phyloP scores from a whole-genome alignment of 92 coral and sea anemone species.

The Hydrozoanthus gracilis region DNA sequence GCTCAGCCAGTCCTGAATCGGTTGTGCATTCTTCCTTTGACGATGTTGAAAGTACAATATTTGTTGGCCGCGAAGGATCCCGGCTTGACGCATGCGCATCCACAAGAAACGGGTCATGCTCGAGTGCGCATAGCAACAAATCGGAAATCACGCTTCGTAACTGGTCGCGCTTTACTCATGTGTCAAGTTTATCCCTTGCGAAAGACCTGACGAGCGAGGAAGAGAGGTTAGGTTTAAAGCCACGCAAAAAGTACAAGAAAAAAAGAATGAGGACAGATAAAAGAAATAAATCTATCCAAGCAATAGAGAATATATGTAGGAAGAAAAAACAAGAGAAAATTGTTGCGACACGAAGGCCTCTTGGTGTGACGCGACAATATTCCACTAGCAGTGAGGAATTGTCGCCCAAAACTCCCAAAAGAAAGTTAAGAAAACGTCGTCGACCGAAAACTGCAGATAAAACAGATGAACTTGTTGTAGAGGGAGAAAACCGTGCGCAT shows the following conservation, averaged over 20 bases:
- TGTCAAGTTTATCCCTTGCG: constrained; percentile 19
- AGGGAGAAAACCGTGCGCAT: not conserved
- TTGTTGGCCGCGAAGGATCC: constrained; percentile 61
- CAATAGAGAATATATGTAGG: constrained; percentile 1
- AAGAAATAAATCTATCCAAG: not conserved
- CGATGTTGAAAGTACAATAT: constrained; percentile 71
- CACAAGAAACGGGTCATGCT: constrained; percentile 20
- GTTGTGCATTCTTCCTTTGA: constrained; percentile 68
- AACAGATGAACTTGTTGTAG: constrained; percentile 13
- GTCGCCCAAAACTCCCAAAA: constrained; percentile 20
- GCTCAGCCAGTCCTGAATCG: constrained; percentile 77
- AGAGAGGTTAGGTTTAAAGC: not conserved
- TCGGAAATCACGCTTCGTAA: constrained; percentile 62
- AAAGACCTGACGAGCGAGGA: constrained; percentile 30
- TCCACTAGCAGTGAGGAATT: not conserved
- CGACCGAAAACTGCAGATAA: not conserved
- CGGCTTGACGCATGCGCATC: constrained; percentile 35
- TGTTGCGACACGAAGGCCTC: not conserved
- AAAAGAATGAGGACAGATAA: constrained; percentile 45
- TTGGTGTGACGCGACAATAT: constrained; percentile 18
- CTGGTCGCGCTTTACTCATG: constrained; percentile 49
- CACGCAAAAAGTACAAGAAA: constrained; percentile 41
- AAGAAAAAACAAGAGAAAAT: not conserved
- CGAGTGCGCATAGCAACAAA: constrained; percentile 42
- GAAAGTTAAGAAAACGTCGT: constrained; percentile 1